Percentiles rank a stretch among this genome's conserved stretches.
These are phyloP conservation scores for Propithecus coquereli DNA, from an alignment of 2,113 vertebrate species.

Conservation along the genomic window DNA sequence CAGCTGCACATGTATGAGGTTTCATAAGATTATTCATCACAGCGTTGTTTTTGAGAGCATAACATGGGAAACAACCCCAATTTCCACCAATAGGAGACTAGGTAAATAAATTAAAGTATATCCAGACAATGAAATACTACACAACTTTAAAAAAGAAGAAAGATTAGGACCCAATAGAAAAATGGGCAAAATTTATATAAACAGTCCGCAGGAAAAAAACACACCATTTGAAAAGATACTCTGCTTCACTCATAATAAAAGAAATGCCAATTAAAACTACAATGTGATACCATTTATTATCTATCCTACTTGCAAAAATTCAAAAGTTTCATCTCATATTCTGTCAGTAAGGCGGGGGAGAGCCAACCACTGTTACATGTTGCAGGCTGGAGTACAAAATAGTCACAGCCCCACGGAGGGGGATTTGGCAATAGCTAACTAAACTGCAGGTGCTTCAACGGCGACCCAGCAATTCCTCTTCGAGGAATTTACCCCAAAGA, in stretches of 20 bases:
- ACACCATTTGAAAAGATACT: background rate
- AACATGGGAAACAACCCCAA: background rate
- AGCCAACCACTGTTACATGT: background rate
- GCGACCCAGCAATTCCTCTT: background rate
- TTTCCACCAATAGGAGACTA: background rate
- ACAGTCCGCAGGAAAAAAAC: background rate
- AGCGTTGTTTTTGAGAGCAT: background rate
- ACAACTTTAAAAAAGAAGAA: background rate
- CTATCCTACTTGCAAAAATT: background rate
- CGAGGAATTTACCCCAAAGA: background rate
- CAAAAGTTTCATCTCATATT: background rate
- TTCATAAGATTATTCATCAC: background rate
- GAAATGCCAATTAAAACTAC: background rate
- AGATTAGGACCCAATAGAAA: constrained; percentile 2
- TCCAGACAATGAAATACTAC: background rate
- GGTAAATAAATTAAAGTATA: background rate
- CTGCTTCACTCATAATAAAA: background rate
- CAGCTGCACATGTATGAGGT: background rate
- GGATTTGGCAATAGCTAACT: background rate
- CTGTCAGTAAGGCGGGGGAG: background rate
- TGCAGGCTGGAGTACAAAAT: background rate
- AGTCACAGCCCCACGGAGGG: background rate
- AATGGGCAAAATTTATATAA: background rate
- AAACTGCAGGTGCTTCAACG: background rate
- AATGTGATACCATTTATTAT: background rate